Evolutionary conservation across 2,888 invertebrate species (phyloP), one percentile per base, ranked within the genome.

Genomic region (Heliconius hortense): DNA sequence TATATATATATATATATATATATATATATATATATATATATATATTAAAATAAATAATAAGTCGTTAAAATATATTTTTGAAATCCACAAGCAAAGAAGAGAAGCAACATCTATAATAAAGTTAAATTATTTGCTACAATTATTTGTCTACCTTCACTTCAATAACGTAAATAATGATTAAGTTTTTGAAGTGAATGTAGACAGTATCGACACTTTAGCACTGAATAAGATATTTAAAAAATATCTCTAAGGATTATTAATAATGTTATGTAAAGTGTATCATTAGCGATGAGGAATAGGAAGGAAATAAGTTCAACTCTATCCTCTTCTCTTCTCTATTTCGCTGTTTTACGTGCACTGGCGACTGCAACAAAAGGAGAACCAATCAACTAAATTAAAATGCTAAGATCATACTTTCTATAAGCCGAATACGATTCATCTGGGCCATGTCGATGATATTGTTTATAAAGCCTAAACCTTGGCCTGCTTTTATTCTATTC

Each of bases 401-500:
- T 63, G 31, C 59, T 13, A 24, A 59, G 4, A 11, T 4, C 4
- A 4, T 13, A 59, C 5, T 28, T 68, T 48, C 26, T 53, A 53
- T 53, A 21, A 28, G 13, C 28, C 13, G 15, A 24, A 69, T 24
- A 35, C 35, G 11, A 15, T 28, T 68, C 28, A 56, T 35, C 13
- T 31, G 69, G 5, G 31, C 31, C 56, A n/a, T 56, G 11, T n/a
- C 48, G 56, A 56, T 56, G n/a, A 56, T 31, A 69, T 69, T 69
- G 15, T 56, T 69, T 69, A 56, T 53, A 69, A 69, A 69, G 69
- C n/a, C 28, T 53, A 31, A 53, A n/a, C 69, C 69, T 69, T 69
- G 69, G 69, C 69, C 69, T 35, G 56, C 69, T 69, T 56, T 69
- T 56, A 69, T 69, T 69, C 31, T 24, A 69, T 56, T 31, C 69